Evolutionary conservation across 2,797 vertebrate species (phyloP).

Genomic region (Galagoides demidoff): DNA sequence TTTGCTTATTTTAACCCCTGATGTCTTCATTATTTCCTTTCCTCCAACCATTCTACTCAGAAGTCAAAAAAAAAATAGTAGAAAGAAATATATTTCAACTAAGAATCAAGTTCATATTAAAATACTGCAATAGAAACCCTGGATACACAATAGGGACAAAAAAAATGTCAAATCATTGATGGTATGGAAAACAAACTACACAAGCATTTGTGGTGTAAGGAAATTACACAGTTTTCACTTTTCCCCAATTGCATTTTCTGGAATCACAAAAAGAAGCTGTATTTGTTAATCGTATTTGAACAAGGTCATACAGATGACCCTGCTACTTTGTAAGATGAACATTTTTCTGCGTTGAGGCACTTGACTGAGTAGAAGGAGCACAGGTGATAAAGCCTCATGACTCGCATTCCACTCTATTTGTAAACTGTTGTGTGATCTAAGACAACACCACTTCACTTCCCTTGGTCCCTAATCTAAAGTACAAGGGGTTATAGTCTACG

Average conservation of each 20-base stretch:
- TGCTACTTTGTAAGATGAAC: not conserved
- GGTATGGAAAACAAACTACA: not conserved
- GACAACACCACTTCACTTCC: not conserved
- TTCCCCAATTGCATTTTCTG: not conserved
- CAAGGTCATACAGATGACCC: not conserved
- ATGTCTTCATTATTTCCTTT: not conserved
- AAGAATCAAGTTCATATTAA: not conserved
- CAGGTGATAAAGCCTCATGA: not conserved
- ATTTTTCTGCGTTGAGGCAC: not conserved
- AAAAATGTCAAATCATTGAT: not conserved
- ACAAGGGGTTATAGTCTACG: not conserved
- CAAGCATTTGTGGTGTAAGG: fast-evolving
- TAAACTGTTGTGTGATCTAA: not conserved
- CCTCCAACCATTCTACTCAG: not conserved
- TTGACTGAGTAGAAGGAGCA: not conserved
- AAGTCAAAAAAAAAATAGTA: slow-evolving; percentile 10
- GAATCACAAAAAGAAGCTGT: not conserved
- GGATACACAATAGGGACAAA: not conserved
- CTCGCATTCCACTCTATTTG: not conserved
- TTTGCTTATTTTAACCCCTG: not conserved
- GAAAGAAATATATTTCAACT: not conserved
- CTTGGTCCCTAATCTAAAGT: not conserved
- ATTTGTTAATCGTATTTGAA: not conserved
- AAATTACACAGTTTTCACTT: not conserved
- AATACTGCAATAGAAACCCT: not conserved